Conservation (phyloP, 2,888 invertebrate genomes). For the Cephus rjabovi region DNA sequence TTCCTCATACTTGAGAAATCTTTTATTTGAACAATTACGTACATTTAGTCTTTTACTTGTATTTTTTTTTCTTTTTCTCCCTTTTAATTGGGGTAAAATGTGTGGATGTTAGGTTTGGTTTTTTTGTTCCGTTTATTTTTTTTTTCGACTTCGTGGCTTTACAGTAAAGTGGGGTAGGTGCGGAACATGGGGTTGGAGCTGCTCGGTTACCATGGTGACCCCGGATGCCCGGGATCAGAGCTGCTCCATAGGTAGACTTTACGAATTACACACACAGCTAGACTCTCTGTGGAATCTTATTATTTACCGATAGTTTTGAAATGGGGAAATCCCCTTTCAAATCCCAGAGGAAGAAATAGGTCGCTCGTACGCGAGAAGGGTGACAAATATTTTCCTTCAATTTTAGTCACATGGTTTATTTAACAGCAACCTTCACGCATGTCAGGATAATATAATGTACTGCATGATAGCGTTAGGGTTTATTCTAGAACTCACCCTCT, state of each 20-base stretch:
- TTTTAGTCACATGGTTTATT: neutral
- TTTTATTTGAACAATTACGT: neutral
- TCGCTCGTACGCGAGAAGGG: neutral
- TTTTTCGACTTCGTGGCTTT: neutral
- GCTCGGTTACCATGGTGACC: conserved; percentile 58
- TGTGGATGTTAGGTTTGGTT: neutral
- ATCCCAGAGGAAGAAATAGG: neutral
- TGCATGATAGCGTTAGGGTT: neutral
- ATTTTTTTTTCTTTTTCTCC: neutral
- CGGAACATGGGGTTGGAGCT: conserved; percentile 44
- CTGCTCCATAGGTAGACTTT: conserved; percentile 15
- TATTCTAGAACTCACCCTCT: neutral
- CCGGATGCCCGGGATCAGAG: conserved; percentile 61
- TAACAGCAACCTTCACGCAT: neutral
- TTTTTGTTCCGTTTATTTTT: neutral
- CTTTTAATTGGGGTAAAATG: neutral
- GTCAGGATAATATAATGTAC: neutral
- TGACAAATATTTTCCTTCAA: neutral
- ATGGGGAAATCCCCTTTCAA: neutral
- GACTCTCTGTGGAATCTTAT: neutral
- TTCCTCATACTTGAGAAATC: neutral
- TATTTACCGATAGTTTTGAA: neutral
- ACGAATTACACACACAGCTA: neutral
- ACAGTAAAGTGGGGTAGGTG: conserved; percentile 43
- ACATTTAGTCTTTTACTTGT: neutral